Evolutionary conservation across 2,888 invertebrate species (phyloP).

Genomic region (Philaethria dido): DNA sequence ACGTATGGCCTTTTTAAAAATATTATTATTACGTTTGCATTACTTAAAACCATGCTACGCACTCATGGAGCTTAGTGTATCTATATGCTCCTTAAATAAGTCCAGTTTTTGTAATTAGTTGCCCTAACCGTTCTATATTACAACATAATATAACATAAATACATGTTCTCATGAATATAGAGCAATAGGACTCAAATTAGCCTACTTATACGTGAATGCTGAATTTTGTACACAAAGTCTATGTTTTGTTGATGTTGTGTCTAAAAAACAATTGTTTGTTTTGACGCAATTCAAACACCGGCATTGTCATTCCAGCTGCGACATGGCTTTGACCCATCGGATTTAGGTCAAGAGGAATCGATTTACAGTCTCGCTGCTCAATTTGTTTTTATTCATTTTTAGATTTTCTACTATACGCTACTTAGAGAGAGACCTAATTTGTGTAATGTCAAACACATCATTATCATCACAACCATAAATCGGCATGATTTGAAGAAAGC

Average conservation of each 20-base stretch:
- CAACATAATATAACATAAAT: not conserved
- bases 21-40: no score
- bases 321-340: constrained; percentile 73
- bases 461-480: no score
- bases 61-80: no score
- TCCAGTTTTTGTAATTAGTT: no score
- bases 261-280: constrained; percentile 26
- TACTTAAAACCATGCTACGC: no score
- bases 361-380: constrained; percentile 54
- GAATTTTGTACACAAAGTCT: no score
- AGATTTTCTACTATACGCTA: constrained; percentile 1
- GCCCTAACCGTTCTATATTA: not conserved
- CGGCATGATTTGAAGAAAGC: no score
- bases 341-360: constrained; percentile 79
- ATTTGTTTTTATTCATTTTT: constrained; percentile 38
- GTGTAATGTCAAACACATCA: no score
- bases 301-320: constrained; percentile 46
- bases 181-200: not conserved
- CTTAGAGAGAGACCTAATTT: not conserved
- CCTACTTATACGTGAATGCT: not conserved
- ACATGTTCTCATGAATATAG: not conserved
- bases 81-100: no score
- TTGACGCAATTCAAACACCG: constrained; percentile 23
- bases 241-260: constrained; percentile 6
- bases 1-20: no score